Conservation (phyloP, 2,113 vertebrate genomes). For the Cryptotis parvus region DNA sequence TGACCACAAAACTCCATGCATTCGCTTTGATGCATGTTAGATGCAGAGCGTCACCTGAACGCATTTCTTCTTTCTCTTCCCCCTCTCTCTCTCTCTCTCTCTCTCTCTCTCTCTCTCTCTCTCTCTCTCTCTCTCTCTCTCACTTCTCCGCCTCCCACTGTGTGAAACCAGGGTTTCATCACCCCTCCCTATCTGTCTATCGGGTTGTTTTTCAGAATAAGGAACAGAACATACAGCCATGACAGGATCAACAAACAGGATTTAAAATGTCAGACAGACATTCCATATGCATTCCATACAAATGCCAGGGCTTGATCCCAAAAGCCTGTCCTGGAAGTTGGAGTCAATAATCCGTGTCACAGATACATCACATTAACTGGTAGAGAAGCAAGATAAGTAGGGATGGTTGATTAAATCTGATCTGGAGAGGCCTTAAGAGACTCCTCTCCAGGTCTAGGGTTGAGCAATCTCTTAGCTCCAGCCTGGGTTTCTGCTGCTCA, state of each 20-base stretch:
- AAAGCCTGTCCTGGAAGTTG: conserved; percentile 11
- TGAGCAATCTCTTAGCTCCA: not conserved
- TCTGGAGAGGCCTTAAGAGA: not conserved
- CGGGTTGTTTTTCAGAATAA: conserved; percentile 12
- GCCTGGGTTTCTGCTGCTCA: conserved; percentile 2
- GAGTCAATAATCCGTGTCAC: conserved; percentile 16
- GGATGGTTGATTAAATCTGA: not conserved
- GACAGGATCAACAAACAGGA: not conserved
- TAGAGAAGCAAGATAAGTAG: not conserved
- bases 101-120: not conserved
- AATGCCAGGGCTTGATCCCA: not conserved
- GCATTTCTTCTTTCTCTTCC: no score
- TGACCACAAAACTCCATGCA: not conserved
- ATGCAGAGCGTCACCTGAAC: no score
- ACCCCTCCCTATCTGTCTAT: not conserved
- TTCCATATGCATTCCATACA: not conserved
- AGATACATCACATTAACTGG: not conserved
- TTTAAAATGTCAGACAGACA: not conserved
- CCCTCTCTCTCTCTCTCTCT: no score
- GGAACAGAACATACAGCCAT: not conserved
- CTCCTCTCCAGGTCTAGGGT: conserved; percentile 7
- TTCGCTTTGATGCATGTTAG: not conserved
- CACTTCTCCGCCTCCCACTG: not conserved
- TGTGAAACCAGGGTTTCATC: conserved; percentile 4
- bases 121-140: not conserved